Conservation (phyloP, 2,113 vertebrate species). For the Eptesicus fuscus region DNA sequence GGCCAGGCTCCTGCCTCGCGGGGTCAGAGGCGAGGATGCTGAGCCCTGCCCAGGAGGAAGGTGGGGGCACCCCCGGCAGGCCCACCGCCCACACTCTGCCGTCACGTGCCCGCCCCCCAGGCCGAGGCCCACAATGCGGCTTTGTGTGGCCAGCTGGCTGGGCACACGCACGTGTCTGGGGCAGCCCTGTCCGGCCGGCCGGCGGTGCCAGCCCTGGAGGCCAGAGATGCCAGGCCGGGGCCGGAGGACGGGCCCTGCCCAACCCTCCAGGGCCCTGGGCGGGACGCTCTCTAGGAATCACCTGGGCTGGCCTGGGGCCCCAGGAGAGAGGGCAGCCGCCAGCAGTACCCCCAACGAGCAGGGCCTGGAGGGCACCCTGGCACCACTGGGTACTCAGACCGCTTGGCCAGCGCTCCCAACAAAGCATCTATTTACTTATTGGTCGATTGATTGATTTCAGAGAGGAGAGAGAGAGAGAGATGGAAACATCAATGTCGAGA, state of each 20-base stretch:
- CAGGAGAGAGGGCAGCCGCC: no score
- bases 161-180: not conserved
- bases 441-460: no score
- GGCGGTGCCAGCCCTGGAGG: not conserved
- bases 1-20: not conserved
- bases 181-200: not conserved
- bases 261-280: not conserved
- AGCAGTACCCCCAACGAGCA: no score
- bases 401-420: no score
- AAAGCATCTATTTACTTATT: no score
- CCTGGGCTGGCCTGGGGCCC: not conserved
- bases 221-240: not conserved
- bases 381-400: no score
- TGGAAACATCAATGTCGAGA: no score
- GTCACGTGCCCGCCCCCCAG: not conserved
- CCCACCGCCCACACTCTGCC: not conserved
- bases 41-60: not conserved
- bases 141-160: constrained; percentile 57
- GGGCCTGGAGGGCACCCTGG: no score
- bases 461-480: no score
- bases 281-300: constrained; percentile 19
- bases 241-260: not conserved
- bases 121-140: not conserved
- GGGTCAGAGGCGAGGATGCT: not conserved
- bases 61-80: not conserved